Conservation (phyloP, 2,113 vertebrate species). For the Heterotis niloticus region DNA sequence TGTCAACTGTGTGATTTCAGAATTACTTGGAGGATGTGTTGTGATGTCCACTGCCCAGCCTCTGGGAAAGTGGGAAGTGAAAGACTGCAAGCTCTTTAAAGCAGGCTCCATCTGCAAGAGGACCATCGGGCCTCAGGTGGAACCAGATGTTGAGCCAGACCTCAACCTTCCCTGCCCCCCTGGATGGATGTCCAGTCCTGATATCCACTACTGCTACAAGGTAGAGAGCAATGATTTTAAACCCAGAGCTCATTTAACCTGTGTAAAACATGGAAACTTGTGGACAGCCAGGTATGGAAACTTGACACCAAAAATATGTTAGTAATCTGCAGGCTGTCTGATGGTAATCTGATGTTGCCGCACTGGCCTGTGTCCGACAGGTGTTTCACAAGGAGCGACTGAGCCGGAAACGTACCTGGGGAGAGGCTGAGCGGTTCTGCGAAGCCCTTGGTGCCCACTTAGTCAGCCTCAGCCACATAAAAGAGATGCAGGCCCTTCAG, state of each 20-base stretch:
- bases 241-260: neutral
- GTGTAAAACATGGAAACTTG: neutral
- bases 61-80: constrained; percentile 83
- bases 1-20: constrained; percentile 39
- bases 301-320: neutral
- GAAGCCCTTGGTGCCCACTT: constrained; percentile 82
- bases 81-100: constrained; percentile 77
- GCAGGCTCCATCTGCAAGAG: constrained; percentile 85
- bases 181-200: constrained; percentile 70
- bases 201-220: constrained; percentile 82
- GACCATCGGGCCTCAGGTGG: constrained; percentile 51
- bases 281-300: neutral
- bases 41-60: constrained; percentile 69
- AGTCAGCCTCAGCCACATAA: constrained; percentile 71
- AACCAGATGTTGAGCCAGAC: constrained; percentile 59
- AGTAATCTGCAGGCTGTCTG: neutral
- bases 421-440: constrained; percentile 88
- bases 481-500: constrained; percentile 73
- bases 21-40: constrained; percentile 69
- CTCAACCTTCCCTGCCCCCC: constrained; percentile 69
- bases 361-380: constrained; percentile 51
- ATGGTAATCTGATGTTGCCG: neutral
- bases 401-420: constrained; percentile 84
- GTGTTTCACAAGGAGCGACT: constrained; percentile 83
- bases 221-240: constrained; percentile 51